These are phyloP conservation scores for Stratiolaelaps scimitus DNA, from an alignment of 1,140 invertebrate genomes.

Conservation along the genomic window DNA sequence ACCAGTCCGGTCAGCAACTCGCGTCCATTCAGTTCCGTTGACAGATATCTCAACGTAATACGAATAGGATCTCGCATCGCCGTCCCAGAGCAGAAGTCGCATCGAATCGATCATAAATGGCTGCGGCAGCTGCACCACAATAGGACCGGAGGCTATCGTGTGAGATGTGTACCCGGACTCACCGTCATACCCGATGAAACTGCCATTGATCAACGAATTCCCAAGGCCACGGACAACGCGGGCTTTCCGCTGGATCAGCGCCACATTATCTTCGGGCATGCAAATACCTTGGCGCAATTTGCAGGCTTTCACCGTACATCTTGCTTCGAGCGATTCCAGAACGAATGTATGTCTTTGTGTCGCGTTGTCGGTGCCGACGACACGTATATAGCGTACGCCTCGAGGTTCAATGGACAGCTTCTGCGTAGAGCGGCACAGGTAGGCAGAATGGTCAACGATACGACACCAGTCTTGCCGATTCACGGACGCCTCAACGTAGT, in stretches of 20 bases:
- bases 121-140: constrained; percentile 87
- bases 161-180: constrained; percentile 97
- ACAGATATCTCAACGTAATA: constrained; percentile 93
- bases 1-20: constrained; percentile 61
- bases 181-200: constrained; percentile 90
- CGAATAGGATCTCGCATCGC: constrained; percentile 86
- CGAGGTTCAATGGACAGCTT: constrained; percentile 76
- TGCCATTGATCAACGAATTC: constrained; percentile 80
- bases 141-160: constrained; percentile 86
- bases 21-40: constrained; percentile 79
- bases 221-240: constrained; percentile 87
- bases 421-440: constrained; percentile 91
- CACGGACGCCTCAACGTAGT: constrained; percentile 89
- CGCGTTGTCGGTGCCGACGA: constrained; percentile 87
- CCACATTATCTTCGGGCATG: constrained; percentile 77
- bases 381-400: constrained; percentile 70
- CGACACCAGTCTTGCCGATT: constrained; percentile 88
- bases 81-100: constrained; percentile 88
- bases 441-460: constrained; percentile 78
- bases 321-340: constrained; percentile 76
- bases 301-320: constrained; percentile 62
- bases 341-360: constrained; percentile 94
- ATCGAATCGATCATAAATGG: constrained; percentile 85
- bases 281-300: constrained; percentile 50
- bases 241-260: constrained; percentile 71